Conservation (phyloP, 1,140 invertebrate genomes). For the roundworm (Caenorhabditis elegans) region DNA sequence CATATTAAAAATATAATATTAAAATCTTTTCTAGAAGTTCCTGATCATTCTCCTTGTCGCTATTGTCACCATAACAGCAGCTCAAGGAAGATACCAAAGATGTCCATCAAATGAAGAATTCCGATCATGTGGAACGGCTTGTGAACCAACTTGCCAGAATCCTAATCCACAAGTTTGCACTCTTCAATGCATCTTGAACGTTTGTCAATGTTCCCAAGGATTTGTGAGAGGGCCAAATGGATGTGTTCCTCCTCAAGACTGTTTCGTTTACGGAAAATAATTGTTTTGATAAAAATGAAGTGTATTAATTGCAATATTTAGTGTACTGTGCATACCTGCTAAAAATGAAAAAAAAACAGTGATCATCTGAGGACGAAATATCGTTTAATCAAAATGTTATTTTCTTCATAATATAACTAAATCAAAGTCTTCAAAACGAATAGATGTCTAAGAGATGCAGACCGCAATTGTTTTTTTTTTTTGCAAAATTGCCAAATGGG, state of each 20-base stretch:
- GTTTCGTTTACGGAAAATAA: background rate
- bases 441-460: no score
- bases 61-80: background rate
- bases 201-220: background rate
- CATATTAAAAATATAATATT: no score
- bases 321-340: no score
- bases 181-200: background rate
- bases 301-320: no score
- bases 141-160: background rate
- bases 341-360: no score
- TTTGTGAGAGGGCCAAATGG: background rate
- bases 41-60: background rate
- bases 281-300: no score
- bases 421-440: no score
- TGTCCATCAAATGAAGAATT: background rate
- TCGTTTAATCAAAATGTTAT: no score
- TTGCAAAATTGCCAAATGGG: no score
- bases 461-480: no score
- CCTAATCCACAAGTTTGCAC: background rate
- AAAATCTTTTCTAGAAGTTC: constrained; percentile 1
- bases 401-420: no score
- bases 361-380: no score
- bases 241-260: background rate
- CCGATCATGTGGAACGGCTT: background rate
- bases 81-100: background rate